A percentile compares a stretch with the other conserved stretches of the same genome.
Evolutionary conservation across 2,888 invertebrate species (phyloP).

Genomic region (Leptogaster cylindrica): DNA sequence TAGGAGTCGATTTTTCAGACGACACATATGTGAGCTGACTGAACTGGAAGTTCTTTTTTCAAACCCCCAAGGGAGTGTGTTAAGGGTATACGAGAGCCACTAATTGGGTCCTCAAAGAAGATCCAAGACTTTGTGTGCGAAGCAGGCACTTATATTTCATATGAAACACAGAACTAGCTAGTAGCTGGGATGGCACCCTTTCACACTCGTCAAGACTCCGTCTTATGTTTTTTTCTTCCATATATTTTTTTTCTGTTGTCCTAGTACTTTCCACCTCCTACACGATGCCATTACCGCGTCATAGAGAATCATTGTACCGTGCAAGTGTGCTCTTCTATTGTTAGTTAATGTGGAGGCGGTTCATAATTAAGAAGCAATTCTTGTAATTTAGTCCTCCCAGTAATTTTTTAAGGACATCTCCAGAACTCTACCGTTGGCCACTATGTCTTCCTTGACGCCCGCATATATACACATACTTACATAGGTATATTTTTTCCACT

Average conservation of each 20-base stretch:
- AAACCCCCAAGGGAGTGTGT: constrained; percentile 30
- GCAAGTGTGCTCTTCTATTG: constrained; percentile 37
- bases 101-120: constrained; percentile 52
- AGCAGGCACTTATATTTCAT: constrained; percentile 25
- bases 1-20: constrained; percentile 6
- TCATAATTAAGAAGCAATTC: constrained; percentile 43
- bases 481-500: constrained; percentile 23
- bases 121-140: constrained; percentile 42
- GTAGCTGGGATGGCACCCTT: constrained; percentile 30
- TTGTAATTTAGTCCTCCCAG: constrained; percentile 41
- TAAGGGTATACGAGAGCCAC: constrained; percentile 49
- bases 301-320: constrained; percentile 38
- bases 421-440: background rate
- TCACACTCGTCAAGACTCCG: constrained; percentile 27
- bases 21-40: constrained; percentile 25
- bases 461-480: background rate
- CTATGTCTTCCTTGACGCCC: constrained; percentile 34
- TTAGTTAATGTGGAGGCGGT: constrained; percentile 39
- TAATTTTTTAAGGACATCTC: constrained; percentile 36
- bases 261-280: constrained; percentile 14
- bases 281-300: constrained; percentile 20
- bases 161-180: constrained; percentile 30
- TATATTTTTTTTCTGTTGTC: constrained; percentile 29
- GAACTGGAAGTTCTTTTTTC: constrained; percentile 32
- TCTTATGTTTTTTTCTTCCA: constrained; percentile 24